phyloP scores from a whole-genome alignment of 1,140 invertebrate genomes.

The Halotydeus destructor region DNA sequence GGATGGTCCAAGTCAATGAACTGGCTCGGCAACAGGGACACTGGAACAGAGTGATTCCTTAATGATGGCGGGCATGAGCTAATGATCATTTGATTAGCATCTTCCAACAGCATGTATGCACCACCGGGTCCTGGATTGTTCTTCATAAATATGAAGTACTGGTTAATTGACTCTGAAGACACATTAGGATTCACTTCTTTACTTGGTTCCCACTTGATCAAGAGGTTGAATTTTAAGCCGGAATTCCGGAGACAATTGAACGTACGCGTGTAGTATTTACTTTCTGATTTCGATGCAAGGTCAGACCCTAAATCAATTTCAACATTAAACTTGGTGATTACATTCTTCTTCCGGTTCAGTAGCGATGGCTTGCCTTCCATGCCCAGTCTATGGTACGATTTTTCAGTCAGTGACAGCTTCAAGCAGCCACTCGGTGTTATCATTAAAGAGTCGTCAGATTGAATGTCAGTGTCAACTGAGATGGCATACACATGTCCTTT shows the following conservation, averaged over 20 bases:
- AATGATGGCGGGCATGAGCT: background rate
- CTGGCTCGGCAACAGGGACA: background rate
- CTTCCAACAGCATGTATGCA: too few relatives aligned
- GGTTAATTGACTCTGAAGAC: conserved; percentile 5
- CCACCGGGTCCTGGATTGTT: conserved; percentile 4
- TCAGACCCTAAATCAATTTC: conserved; percentile 6
- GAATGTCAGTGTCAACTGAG: conserved; percentile 7
- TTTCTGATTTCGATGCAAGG: conserved; percentile 1
- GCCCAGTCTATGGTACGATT: conserved; percentile 7
- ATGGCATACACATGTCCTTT: conserved; percentile 4
- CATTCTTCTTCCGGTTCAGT: conserved; percentile 6
- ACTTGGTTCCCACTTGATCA: conserved; percentile 6
- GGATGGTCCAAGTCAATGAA: background rate
- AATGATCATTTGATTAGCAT: background rate
- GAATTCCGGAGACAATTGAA: conserved; percentile 4
- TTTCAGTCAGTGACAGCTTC: conserved; percentile 1
- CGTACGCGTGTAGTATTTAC: conserved; percentile 7
- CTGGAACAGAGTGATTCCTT: background rate
- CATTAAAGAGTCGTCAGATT: conserved; percentile 6
- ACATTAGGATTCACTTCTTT: conserved; percentile 1
- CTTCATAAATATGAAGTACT: conserved; percentile 8
- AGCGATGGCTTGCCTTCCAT: conserved; percentile 2
- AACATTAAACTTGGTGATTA: conserved; percentile 6
- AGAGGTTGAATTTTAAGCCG: conserved; percentile 1
- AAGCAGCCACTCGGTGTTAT: background rate